Evolutionary conservation across 2,888 invertebrate species (phyloP).

Genomic region (Plagiodera versicolora): DNA sequence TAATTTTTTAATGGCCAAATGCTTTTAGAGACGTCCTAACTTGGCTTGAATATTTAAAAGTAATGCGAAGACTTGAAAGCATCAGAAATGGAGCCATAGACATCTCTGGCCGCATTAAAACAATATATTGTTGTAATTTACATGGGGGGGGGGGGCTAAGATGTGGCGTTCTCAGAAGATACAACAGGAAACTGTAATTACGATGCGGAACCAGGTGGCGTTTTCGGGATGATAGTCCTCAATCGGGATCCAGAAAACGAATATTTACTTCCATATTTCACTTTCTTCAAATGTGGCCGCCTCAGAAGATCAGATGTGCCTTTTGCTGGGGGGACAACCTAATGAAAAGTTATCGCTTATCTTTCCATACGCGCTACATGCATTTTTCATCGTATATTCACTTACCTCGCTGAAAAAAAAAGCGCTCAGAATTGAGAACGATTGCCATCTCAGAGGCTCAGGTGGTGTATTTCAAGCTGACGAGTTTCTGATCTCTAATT

Average conservation of each 20-base stretch:
- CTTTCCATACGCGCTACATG: constrained; percentile 29
- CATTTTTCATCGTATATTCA: constrained; percentile 48
- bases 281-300: neutral
- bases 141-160: constrained; percentile 34
- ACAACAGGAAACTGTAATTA: neutral
- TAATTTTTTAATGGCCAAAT: constrained; percentile 67
- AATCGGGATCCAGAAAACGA: no score
- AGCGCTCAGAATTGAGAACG: constrained; percentile 51
- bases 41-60: constrained; percentile 55
- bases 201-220: no score
- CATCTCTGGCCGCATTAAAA: constrained; percentile 45
- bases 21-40: constrained; percentile 62
- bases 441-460: constrained; percentile 38
- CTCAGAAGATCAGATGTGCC: constrained; percentile 38
- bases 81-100: constrained; percentile 48
- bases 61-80: constrained; percentile 49
- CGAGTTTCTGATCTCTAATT: no score
- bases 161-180: no score
- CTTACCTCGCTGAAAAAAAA: constrained; percentile 47
- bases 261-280: no score
- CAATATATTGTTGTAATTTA: constrained; percentile 49
- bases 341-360: constrained; percentile 33
- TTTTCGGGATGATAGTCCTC: no score
- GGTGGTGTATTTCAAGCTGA: no score
- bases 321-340: constrained; percentile 32